Evolutionary conservation across 2,113 vertebrate genomes (phyloP), one percentile per base, ranked within the genome.

Genomic region (Falco punctatus): DNA sequence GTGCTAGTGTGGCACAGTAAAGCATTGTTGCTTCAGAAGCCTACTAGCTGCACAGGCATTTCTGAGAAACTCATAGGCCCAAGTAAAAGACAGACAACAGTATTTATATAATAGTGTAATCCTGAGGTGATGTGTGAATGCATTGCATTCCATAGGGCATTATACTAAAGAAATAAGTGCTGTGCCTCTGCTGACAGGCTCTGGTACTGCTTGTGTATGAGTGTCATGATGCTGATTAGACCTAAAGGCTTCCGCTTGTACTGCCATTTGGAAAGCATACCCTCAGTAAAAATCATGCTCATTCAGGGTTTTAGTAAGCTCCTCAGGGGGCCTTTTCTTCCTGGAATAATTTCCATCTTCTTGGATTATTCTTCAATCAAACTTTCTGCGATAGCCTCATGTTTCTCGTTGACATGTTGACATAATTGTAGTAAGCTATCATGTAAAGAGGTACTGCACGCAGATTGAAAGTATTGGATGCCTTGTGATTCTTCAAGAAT

Each of bases 311-410:
- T 92, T 35, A 82, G 26, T 30, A 71, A 72, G 12, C 9, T 88
- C 26, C n/a, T 74, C 13, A 5, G 35, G n/a, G 30, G 20, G 7
- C 5, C 32, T 46, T 74, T 90, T 54, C 7, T 59, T 32, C 57
- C 48, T 80, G 33, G 28, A 90, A 67, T 57, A 59, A 75, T 82
- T 79, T 79, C 61, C n/a, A 33, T 80, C 26, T 90, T 75, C 21
- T 67, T 94, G 78, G 26, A 64, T 92, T 95, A 40, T 81, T 81
- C 42, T 81, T 92, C 66, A 90, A 7, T 59, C 22, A 52, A 40
- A 13, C 4, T 69, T 88, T 77, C 57, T 87, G 66, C 5, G 8
- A 82, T 33, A 72, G 18, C n/a, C 38, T 92, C 52, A 4, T 91
- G 57, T 64, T 93, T 95, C 26, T 82, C 78, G 48, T 5, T 75